These are phyloP conservation scores for Sturmia bella DNA, from an alignment of 2,888 invertebrate genomes.

Conservation along the genomic window DNA sequence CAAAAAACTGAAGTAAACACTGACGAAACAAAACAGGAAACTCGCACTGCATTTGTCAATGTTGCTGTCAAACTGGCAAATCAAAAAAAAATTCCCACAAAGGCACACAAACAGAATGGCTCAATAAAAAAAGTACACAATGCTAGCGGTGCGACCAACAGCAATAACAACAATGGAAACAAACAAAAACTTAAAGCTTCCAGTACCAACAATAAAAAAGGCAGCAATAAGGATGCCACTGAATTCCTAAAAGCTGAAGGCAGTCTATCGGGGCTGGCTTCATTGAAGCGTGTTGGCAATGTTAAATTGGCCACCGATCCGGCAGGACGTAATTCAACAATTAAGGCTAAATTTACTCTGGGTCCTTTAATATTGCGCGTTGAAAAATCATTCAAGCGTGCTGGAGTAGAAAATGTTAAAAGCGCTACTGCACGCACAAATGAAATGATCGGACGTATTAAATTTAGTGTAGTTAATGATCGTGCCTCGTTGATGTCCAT, in stretches of 20 bases:
- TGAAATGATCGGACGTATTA: conserved; percentile 92
- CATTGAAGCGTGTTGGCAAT: conserved; percentile 90
- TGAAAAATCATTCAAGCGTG: conserved; percentile 86
- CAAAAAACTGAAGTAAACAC: conserved; percentile 77
- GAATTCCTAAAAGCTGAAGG: conserved; percentile 86
- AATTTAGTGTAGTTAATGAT: conserved; percentile 89
- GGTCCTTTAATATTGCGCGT: conserved; percentile 90
- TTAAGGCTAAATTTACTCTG: conserved; percentile 90
- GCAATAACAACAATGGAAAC: conserved; percentile 75
- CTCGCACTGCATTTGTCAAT: conserved; percentile 64
- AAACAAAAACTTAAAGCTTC: conserved; percentile 78
- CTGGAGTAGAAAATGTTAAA: conserved; percentile 90
- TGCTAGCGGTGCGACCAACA: conserved; percentile 71
- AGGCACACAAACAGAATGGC: conserved; percentile 72
- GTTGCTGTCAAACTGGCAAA: conserved; percentile 68
- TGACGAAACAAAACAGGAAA: conserved; percentile 72
- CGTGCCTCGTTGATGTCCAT: conserved; percentile 92
- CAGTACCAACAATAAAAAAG: conserved; percentile 64
- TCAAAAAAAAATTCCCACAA: conserved; percentile 69
- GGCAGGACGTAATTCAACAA: conserved; percentile 88
- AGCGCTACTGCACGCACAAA: conserved; percentile 94
- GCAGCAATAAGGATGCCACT: conserved; percentile 73
- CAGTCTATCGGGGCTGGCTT: conserved; percentile 90
- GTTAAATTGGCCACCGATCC: conserved; percentile 90
- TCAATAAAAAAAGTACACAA: conserved; percentile 79